Conservation (phyloP, 2,888 invertebrate species). For the Synanthedon tipuliformis region DNA sequence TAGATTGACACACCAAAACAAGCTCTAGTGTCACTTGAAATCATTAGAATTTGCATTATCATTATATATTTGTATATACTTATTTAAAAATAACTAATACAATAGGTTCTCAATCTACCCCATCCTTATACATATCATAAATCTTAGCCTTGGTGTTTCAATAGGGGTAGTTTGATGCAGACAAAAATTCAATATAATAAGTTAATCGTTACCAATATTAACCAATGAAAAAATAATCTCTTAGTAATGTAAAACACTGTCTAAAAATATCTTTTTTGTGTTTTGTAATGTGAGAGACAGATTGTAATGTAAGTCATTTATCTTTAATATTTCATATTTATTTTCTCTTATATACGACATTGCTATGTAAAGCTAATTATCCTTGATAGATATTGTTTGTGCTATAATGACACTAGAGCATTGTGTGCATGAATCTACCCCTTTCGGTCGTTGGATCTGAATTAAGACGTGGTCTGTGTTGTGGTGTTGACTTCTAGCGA, state of each 20-base stretch:
- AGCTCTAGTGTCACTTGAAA: neutral
- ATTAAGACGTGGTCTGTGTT: conserved; percentile 53
- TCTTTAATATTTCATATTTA: no score
- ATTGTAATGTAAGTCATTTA: no score
- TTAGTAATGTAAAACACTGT: no score
- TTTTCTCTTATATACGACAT: no score
- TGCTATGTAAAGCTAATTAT: no score
- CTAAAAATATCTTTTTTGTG: no score
- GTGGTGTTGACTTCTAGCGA: conserved; percentile 74
- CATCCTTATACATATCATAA: conserved; percentile 16
- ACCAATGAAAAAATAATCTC: no score
- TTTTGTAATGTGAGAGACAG: no score
- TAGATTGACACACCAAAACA: conserved; percentile 41
- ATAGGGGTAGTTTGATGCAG: conserved; percentile 41
- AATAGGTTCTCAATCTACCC: conserved; percentile 44
- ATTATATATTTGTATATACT: neutral
- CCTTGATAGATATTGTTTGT: neutral
- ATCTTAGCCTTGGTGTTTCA: conserved; percentile 4
- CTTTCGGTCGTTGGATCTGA: conserved; percentile 19
- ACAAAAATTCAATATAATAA: neutral
- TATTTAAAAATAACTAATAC: conserved; percentile 11
- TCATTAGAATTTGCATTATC: no score
- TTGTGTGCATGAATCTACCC: conserved; percentile 42
- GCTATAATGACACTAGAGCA: neutral
- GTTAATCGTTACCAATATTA: no score